Evolutionary conservation across 2,888 invertebrate genomes (phyloP).

Genomic region (Beris morrisii): DNA sequence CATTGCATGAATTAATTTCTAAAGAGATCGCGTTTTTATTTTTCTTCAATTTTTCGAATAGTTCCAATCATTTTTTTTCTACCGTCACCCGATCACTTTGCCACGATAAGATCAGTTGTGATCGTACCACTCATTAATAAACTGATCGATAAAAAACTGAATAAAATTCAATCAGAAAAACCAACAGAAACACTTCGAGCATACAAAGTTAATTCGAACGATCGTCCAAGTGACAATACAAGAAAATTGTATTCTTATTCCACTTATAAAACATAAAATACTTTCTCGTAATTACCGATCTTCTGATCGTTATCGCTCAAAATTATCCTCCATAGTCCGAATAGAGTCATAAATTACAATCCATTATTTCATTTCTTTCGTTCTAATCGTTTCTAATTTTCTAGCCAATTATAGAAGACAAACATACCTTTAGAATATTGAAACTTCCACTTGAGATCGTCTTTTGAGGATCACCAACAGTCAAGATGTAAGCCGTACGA

Average conservation of each 20-base stretch:
- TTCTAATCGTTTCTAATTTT: slow-evolving; percentile 14
- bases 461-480: too few relatives aligned
- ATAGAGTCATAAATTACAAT: slow-evolving; percentile 24
- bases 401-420: slow-evolving; percentile 22
- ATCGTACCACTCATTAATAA: not conserved
- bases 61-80: not conserved
- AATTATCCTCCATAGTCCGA: slow-evolving; percentile 15
- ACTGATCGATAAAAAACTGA: too few relatives aligned
- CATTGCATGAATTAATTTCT: too few relatives aligned
- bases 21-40: too few relatives aligned
- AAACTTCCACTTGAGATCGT: not conserved
- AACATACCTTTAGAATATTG: slow-evolving; percentile 15
- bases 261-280: not conserved
- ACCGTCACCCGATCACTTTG: not conserved
- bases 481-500: not conserved
- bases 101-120: slow-evolving; percentile 2
- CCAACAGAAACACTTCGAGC: not conserved
- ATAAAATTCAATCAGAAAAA: too few relatives aligned
- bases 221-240: slow-evolving; percentile 11
- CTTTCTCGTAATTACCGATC: slow-evolving; percentile 26
- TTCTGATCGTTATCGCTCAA: slow-evolving; percentile 22
- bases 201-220: not conserved
- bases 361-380: slow-evolving; percentile 4
- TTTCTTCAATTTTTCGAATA: too few relatives aligned
- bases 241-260: not conserved